phyloP scores from a whole-genome alignment of 92 coral and sea anemone genomes.

The Montipora capitata region DNA sequence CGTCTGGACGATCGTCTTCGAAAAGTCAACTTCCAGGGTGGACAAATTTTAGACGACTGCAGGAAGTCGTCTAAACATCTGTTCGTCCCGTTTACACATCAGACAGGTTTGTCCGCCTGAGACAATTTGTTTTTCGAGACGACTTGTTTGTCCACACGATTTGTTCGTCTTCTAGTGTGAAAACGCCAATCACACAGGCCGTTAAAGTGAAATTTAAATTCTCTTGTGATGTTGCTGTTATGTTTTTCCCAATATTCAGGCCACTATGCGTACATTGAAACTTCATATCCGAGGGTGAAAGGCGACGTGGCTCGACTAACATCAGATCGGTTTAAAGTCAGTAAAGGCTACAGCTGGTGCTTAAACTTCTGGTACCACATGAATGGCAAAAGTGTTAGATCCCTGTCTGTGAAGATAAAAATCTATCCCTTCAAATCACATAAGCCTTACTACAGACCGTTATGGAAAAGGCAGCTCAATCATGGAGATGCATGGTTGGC shows the following conservation, averaged over 20 bases:
- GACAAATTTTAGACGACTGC: no score
- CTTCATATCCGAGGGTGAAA: slow-evolving; percentile 82
- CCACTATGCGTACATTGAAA: slow-evolving; percentile 89
- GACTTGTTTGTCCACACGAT: no score
- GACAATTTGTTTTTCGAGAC: no score
- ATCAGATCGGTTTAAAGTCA: slow-evolving; percentile 87
- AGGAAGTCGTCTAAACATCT: no score
- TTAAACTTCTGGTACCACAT: slow-evolving; percentile 96
- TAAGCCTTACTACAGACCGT: slow-evolving; percentile 58
- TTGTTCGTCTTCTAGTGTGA: no score
- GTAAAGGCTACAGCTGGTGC: slow-evolving; percentile 85
- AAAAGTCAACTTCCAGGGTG: no score
- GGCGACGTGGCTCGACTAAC: slow-evolving; percentile 89
- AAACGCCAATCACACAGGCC: no score
- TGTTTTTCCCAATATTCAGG: slow-evolving; percentile 59
- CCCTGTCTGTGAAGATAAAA: slow-evolving; percentile 67
- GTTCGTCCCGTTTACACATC: no score
- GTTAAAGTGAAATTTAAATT: no score
- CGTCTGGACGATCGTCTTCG: no score
- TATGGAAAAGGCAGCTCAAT: slow-evolving; percentile 67
- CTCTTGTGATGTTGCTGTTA: no score
- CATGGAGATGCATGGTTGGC: slow-evolving; percentile 89
- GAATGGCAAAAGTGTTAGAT: slow-evolving; percentile 89
- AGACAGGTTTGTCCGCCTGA: no score
- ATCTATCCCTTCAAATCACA: slow-evolving; percentile 61